Evolutionary conservation across 1,140 invertebrate genomes (phyloP).

Genomic region (Tribolium castaneum): DNA sequence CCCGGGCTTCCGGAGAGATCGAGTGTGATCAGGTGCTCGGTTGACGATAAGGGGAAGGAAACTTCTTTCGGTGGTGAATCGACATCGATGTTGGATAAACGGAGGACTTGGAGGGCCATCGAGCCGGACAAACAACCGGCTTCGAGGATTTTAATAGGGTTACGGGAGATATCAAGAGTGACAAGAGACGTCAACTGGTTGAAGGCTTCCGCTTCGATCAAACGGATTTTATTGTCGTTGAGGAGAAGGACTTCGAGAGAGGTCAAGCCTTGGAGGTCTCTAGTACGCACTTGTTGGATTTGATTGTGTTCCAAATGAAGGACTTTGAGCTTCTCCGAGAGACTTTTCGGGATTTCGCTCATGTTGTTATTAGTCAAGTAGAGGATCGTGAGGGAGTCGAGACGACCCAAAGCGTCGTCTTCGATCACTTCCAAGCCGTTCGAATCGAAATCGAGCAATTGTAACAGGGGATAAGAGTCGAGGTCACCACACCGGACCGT

Average conservation of each 20-base stretch:
- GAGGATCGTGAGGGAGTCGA: slow-evolving; percentile 82
- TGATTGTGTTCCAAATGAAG: slow-evolving; percentile 73
- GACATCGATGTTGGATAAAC: slow-evolving; percentile 75
- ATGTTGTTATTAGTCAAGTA: slow-evolving; percentile 84
- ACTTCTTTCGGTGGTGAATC: slow-evolving; percentile 71
- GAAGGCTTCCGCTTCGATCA: slow-evolving; percentile 75
- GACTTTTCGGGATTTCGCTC: slow-evolving; percentile 72
- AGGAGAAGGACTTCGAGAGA: slow-evolving; percentile 78
- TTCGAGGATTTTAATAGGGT: slow-evolving; percentile 76
- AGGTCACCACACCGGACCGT: slow-evolving; percentile 85
- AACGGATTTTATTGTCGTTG: slow-evolving; percentile 74
- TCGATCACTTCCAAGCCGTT: slow-evolving; percentile 83
- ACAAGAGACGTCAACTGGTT: slow-evolving; percentile 73
- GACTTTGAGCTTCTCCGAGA: slow-evolving; percentile 72
- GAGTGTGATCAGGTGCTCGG: slow-evolving; percentile 76
- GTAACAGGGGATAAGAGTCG: slow-evolving; percentile 87
- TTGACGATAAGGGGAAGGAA: slow-evolving; percentile 75
- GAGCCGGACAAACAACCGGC: slow-evolving; percentile 76
- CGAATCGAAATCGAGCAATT: slow-evolving; percentile 82
- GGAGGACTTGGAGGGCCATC: slow-evolving; percentile 72
- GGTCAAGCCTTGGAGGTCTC: slow-evolving; percentile 77
- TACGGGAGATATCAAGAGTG: slow-evolving; percentile 81
- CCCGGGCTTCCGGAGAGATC: slow-evolving; percentile 80
- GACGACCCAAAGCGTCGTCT: slow-evolving; percentile 85
- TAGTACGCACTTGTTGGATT: slow-evolving; percentile 71